Evolutionary conservation across 2,113 vertebrate genomes (phyloP).

Genomic region (Danionella cerebrum): DNA sequence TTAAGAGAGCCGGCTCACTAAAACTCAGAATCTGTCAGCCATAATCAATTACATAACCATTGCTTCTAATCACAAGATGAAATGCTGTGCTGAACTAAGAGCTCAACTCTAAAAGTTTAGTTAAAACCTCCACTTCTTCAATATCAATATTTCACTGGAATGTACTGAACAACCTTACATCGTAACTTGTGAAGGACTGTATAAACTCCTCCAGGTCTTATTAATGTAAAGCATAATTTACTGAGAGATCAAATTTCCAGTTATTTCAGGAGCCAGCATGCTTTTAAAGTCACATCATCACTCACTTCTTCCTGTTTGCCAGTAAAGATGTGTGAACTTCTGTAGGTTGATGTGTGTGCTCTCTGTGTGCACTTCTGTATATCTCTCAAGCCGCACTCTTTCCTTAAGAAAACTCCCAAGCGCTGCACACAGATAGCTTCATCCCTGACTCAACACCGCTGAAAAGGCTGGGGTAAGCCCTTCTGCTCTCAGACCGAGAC

Average conservation of each 20-base stretch:
- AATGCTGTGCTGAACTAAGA: too few species aligned
- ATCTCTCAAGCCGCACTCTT: conserved; percentile 5
- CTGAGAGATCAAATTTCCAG: background rate
- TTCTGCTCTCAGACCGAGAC: background rate
- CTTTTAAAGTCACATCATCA: conserved; percentile 5
- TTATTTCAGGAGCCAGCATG: background rate
- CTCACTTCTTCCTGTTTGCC: conserved; percentile 8
- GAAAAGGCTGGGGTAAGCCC: conserved; percentile 8
- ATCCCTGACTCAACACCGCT: background rate
- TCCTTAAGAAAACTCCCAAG: conserved; percentile 8
- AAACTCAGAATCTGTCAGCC: too few species aligned
- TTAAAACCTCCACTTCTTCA: too few species aligned
- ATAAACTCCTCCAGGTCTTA: background rate
- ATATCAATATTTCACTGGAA: too few species aligned
- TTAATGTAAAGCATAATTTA: background rate
- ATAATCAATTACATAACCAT: too few species aligned
- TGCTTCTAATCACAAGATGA: too few species aligned
- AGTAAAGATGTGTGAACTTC: background rate
- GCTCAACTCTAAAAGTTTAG: too few species aligned
- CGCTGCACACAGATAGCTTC: conserved; percentile 10
- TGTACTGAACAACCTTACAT: too few species aligned
- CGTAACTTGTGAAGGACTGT: background rate
- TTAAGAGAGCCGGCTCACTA: too few species aligned
- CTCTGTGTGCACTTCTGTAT: background rate
- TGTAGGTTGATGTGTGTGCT: background rate